phyloP scores from a whole-genome alignment of 2,888 invertebrate species.

The Chrysotoxum bicinctum region DNA sequence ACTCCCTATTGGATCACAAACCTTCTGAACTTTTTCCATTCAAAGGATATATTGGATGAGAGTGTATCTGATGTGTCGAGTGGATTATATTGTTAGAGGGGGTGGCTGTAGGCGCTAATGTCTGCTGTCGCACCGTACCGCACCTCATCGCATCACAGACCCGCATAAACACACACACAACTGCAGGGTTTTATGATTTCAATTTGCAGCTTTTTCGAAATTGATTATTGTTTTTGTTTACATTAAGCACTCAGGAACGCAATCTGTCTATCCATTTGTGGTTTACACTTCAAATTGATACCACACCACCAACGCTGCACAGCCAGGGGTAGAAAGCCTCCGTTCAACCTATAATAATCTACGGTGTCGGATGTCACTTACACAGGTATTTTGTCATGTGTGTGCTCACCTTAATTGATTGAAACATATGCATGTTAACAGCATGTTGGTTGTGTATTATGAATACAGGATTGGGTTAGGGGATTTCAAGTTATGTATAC shows the following conservation, averaged over 20 bases:
- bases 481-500: not conserved
- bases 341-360: not conserved
- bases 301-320: not conserved
- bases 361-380: constrained; percentile 38
- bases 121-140: not conserved
- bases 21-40: constrained; percentile 27
- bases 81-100: constrained; percentile 2
- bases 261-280: constrained; percentile 58
- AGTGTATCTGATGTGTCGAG: constrained; percentile 11
- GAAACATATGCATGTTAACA: constrained; percentile 14
- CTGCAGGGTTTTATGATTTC: constrained; percentile 44
- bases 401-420: constrained; percentile 36
- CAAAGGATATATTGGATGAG: constrained; percentile 27
- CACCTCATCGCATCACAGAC: not conserved
- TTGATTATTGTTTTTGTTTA: constrained; percentile 70
- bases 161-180: not conserved
- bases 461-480: constrained; percentile 3
- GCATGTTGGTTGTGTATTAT: not conserved
- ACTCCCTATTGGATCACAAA: constrained; percentile 64
- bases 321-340: not conserved
- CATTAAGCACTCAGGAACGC: constrained; percentile 45
- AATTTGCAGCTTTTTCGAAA: constrained; percentile 63
- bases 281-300: constrained; percentile 59
- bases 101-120: not conserved
- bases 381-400: constrained; percentile 51